These are phyloP conservation scores for Dendrocincla tyrannina DNA, from an alignment of 2,797 vertebrate genomes.

Conservation along the genomic window DNA sequence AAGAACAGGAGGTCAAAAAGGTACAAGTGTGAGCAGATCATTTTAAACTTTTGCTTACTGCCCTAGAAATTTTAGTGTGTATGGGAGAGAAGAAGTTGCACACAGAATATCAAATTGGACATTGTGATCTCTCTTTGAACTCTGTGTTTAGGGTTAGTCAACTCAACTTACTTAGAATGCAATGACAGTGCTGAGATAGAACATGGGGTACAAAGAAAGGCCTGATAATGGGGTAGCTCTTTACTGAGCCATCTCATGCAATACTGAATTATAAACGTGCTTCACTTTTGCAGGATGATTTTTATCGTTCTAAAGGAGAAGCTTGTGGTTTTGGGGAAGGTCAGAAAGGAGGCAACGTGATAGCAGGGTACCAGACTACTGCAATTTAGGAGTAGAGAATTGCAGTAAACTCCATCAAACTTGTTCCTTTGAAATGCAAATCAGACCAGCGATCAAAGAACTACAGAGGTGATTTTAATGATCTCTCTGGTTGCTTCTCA, in stretches of 20 bases:
- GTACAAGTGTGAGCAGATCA: neutral
- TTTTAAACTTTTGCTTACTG: neutral
- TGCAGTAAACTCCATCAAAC: neutral
- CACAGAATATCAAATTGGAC: neutral
- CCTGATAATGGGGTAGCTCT: neutral
- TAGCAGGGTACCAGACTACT: neutral
- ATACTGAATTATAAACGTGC: neutral
- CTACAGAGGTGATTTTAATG: constrained; percentile 6
- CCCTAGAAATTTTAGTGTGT: neutral
- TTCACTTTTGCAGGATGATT: neutral
- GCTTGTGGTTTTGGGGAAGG: neutral
- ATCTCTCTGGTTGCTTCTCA: neutral
- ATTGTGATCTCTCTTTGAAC: rapidly evolving
- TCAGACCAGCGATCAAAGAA: neutral
- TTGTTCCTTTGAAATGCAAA: constrained; percentile 13
- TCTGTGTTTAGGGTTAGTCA: neutral
- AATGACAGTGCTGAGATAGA: neutral
- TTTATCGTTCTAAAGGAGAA: neutral
- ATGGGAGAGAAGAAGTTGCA: neutral
- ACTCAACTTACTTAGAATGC: rapidly evolving
- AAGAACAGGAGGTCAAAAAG: neutral
- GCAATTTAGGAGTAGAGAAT: neutral
- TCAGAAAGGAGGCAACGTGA: neutral
- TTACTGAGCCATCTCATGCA: neutral
- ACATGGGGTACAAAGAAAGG: neutral